These are phyloP conservation scores for Monarcha castaneiventris DNA, from an alignment of 2,113 vertebrate species.

Conservation along the genomic window DNA sequence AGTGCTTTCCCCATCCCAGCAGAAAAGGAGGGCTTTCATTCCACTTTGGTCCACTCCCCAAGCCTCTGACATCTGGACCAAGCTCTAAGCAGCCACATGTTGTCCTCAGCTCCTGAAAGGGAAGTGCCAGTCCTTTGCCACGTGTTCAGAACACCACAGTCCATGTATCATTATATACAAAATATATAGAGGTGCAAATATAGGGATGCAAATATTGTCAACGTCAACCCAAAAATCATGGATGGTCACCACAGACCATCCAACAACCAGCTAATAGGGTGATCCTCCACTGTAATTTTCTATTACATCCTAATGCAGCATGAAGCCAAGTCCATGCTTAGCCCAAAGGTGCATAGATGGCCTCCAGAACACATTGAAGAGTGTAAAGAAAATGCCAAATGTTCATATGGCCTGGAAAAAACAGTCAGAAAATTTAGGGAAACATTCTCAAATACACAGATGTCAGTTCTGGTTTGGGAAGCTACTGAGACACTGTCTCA, in stretches of 20 bases:
- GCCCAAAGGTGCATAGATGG: background rate
- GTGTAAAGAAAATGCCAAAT: background rate
- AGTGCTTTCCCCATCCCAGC: background rate
- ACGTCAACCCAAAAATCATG: background rate
- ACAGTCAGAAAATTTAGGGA: background rate
- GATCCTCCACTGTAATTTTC: background rate
- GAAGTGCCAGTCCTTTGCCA: background rate
- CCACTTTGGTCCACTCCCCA: background rate
- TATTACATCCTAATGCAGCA: background rate
- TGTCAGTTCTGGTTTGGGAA: background rate
- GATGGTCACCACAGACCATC: background rate
- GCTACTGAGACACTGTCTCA: background rate
- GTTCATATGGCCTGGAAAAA: background rate
- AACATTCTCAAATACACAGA: accelerated
- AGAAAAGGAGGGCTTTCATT: background rate
- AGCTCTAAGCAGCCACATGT: background rate
- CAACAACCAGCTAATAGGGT: accelerated
- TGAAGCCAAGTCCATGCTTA: background rate
- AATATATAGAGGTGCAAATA: background rate
- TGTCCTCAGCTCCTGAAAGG: background rate
- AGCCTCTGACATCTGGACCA: background rate
- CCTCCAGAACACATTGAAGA: background rate
- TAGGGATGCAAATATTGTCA: background rate
- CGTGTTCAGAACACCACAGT: background rate
- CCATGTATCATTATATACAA: background rate